phyloP scores from a whole-genome alignment of 92 coral and sea anemone genomes.

The Ricordea florida region DNA sequence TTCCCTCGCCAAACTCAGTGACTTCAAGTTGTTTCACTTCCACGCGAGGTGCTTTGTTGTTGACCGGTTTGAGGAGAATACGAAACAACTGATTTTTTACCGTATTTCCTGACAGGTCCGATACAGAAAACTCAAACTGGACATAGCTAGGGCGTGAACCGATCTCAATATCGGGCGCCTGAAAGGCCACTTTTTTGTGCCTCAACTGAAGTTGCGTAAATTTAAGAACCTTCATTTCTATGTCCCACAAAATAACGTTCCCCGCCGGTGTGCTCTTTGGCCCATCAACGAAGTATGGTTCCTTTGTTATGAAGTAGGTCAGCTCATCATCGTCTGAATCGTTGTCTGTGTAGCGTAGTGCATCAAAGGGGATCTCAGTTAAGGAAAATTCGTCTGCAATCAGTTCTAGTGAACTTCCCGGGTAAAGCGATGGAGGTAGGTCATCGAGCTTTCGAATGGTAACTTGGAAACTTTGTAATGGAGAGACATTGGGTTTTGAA shows the following conservation, averaged over 20 bases:
- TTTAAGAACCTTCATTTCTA: conserved; percentile 47
- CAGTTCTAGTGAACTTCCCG: conserved; percentile 53
- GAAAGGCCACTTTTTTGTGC: conserved; percentile 76
- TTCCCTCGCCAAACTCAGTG: conserved; percentile 30
- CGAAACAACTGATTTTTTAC: conserved; percentile 60
- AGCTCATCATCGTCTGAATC: conserved; percentile 84
- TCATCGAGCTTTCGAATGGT: conserved; percentile 75
- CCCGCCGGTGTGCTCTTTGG: conserved; percentile 68
- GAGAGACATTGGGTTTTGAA: conserved; percentile 82
- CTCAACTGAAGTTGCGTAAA: conserved; percentile 87
- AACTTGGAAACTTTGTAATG: conserved; percentile 72
- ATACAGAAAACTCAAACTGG: conserved; percentile 90
- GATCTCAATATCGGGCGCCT: conserved; percentile 81
- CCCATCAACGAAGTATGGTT: conserved; percentile 64
- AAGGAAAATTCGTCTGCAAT: conserved; percentile 66
- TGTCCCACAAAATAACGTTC: conserved; percentile 56
- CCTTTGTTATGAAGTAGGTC: conserved; percentile 53
- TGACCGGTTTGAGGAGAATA: conserved; percentile 67
- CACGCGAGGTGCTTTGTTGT: conserved; percentile 72
- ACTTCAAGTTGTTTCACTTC: conserved; percentile 54
- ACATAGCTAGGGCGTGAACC: conserved; percentile 69
- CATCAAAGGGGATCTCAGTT: conserved; percentile 39
- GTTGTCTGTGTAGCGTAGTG: conserved; percentile 75
- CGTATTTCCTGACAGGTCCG: conserved; percentile 84
- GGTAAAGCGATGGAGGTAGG: conserved; percentile 47